Evolutionary conservation across 1,140 invertebrate species (phyloP).

Genomic region (Caerostris extrusa): DNA sequence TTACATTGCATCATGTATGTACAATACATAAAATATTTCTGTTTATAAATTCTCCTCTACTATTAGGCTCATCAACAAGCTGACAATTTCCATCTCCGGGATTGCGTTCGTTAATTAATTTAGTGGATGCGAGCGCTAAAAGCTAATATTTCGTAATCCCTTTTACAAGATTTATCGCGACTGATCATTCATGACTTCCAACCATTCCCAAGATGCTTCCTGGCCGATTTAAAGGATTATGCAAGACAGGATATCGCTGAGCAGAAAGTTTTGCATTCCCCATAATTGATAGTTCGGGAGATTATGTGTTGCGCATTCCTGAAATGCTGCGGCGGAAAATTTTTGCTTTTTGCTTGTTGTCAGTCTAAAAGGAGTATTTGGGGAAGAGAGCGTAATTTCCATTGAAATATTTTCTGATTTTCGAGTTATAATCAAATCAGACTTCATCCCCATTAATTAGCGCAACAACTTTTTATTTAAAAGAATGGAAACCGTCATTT

Average conservation of each 20-base stretch:
- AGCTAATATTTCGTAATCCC: constrained; percentile 45
- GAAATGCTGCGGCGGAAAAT: neutral
- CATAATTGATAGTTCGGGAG: constrained; percentile 29
- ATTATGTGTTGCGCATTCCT: constrained; percentile 12
- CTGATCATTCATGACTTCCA: constrained; percentile 55
- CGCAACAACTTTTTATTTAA: neutral
- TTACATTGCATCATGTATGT: neutral
- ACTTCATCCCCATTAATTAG: neutral
- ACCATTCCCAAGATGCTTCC: neutral
- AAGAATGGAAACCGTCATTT: neutral
- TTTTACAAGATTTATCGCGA: constrained; percentile 66
- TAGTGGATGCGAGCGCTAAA: neutral
- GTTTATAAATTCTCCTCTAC: neutral
- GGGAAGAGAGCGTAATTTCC: neutral
- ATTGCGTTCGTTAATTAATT: constrained; percentile 50
- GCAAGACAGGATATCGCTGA: neutral
- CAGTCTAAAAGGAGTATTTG: neutral
- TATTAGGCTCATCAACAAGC: neutral
- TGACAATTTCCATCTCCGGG: neutral
- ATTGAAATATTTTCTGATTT: neutral
- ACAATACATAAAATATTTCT: neutral
- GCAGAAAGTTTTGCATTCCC: neutral
- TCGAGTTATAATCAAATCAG: neutral
- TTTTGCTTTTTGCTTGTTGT: neutral
- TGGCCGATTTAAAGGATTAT: constrained; percentile 51